These are phyloP conservation scores for Teleogryllus occipitalis DNA, from an alignment of 1,140 invertebrate species.

Conservation along the genomic window DNA sequence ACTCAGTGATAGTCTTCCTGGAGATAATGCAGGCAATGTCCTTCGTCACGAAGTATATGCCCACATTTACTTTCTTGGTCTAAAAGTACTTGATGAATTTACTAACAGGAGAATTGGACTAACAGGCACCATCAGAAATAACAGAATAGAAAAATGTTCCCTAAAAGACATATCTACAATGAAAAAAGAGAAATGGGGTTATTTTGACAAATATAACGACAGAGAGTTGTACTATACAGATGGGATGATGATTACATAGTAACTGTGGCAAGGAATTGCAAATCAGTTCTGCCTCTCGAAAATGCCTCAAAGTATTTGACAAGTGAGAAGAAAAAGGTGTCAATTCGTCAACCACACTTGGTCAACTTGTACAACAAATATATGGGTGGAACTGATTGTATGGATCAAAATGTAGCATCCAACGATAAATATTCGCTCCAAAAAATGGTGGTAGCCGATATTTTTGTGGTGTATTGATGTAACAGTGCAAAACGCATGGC, in stretches of 20 bases:
- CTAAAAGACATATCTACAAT: background rate
- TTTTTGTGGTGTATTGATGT: conserved; percentile 4
- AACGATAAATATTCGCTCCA: background rate
- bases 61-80: too few relatives aligned
- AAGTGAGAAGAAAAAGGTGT: conserved; percentile 28
- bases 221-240: background rate
- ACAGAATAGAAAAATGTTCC: background rate
- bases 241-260: conserved; percentile 32
- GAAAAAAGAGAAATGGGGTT: background rate
- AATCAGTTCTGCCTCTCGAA: conserved; percentile 27
- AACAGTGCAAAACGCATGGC: background rate
- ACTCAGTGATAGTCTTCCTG: too few relatives aligned
- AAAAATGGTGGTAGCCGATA: conserved; percentile 24
- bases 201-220: background rate
- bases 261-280: conserved; percentile 29
- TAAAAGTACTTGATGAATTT: too few relatives aligned
- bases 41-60: too few relatives aligned
- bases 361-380: conserved; percentile 30
- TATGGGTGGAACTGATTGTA: conserved; percentile 34
- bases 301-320: conserved; percentile 29
- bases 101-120: too few relatives aligned
- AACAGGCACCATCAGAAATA: background rate
- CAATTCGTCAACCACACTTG: conserved; percentile 26
- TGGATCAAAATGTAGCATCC: conserved; percentile 32
- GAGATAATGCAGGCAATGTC: too few relatives aligned